These are phyloP conservation scores for Macrosteles quadrilineatus DNA, from an alignment of 1,140 invertebrate species.

Conservation along the genomic window DNA sequence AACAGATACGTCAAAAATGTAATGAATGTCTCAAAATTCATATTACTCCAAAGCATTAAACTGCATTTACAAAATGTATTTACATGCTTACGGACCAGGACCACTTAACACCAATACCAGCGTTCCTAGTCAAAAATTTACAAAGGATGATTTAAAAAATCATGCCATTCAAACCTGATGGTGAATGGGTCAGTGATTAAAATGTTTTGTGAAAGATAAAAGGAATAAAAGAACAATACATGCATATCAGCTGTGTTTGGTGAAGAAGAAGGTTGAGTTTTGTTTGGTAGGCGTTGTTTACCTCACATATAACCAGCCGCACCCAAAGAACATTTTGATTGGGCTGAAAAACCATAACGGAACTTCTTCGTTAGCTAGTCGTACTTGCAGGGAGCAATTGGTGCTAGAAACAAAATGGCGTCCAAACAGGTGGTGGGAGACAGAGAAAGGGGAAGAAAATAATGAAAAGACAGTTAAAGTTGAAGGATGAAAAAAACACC, in stretches of 20 bases:
- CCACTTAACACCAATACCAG: too few species aligned
- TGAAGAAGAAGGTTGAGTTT: not conserved
- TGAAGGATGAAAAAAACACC: too few species aligned
- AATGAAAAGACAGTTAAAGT: constrained; percentile 8
- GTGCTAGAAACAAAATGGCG: constrained; percentile 27
- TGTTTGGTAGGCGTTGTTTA: constrained; percentile 50
- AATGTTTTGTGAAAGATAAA: too few species aligned
- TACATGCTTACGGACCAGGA: too few species aligned
- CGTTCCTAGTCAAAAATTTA: too few species aligned
- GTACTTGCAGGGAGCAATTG: constrained; percentile 32
- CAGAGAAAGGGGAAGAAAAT: constrained; percentile 14
- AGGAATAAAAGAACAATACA: constrained; percentile 14
- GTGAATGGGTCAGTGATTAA: too few species aligned
- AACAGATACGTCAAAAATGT: too few species aligned
- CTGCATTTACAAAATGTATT: too few species aligned
- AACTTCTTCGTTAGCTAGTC: constrained; percentile 30
- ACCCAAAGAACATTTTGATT: constrained; percentile 68
- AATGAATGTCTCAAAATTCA: too few species aligned
- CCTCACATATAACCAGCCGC: constrained; percentile 77
- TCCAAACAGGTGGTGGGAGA: not conserved
- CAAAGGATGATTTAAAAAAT: too few species aligned
- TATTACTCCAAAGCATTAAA: too few species aligned
- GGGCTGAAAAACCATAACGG: constrained; percentile 56
- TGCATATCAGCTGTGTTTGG: constrained; percentile 1
- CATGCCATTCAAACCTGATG: too few species aligned